phyloP scores from a whole-genome alignment of 1,140 invertebrate species.

The Dryas iulia region DNA sequence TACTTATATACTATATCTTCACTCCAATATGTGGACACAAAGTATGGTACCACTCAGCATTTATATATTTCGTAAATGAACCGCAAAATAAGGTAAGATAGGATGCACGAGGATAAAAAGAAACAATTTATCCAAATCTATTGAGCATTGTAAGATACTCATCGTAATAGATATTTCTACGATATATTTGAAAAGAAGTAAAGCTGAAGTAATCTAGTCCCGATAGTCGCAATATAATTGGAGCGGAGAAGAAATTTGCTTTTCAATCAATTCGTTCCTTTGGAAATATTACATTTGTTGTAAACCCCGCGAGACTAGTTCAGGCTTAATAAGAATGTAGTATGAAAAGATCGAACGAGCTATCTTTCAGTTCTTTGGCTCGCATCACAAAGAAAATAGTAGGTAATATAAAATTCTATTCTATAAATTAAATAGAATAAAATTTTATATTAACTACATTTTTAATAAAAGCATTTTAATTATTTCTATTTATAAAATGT shows the following conservation, averaged over 20 bases:
- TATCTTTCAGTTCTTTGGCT: background rate
- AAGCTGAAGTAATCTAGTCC: slow-evolving; percentile 8
- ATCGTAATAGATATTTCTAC: background rate
- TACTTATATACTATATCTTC: no score
- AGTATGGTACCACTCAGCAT: no score
- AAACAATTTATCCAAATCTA: background rate
- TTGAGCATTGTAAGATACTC: background rate
- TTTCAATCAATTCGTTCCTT: slow-evolving; percentile 9
- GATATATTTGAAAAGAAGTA: background rate
- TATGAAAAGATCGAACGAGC: slow-evolving; percentile 5
- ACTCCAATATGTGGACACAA: no score
- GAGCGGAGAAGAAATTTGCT: slow-evolving; percentile 2
- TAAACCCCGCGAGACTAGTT: slow-evolving; percentile 7
- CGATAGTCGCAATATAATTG: slow-evolving; percentile 15
- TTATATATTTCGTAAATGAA: background rate
- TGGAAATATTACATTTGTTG: slow-evolving; percentile 19
- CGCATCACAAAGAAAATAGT: background rate
- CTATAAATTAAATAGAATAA: background rate
- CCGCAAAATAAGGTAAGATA: background rate
- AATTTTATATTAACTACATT: background rate
- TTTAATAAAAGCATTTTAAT: background rate
- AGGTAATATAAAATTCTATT: no score
- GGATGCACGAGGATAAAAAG: background rate
- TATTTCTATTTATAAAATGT: background rate
- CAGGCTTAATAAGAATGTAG: background rate